These are phyloP conservation scores for Arenicola marina DNA, from an alignment of 2,888 invertebrate species.

Conservation along the genomic window DNA sequence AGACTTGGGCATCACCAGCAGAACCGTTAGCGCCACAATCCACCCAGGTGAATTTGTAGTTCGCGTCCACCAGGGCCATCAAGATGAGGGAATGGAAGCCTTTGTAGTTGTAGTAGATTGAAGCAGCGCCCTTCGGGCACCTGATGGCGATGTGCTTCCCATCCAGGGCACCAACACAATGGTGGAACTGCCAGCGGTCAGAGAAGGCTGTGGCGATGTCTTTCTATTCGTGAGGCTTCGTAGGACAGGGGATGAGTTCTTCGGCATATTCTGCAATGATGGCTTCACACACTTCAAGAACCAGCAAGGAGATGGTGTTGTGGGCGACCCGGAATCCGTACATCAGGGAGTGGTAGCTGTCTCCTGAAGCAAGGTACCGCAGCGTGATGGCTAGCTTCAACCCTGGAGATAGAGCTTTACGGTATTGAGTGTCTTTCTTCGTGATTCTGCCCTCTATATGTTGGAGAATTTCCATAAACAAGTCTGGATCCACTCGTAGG, in stretches of 20 bases:
- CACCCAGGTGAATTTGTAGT: slow-evolving; percentile 19
- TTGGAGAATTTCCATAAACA: slow-evolving; percentile 5
- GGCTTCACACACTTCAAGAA: slow-evolving; percentile 15
- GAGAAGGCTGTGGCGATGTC: slow-evolving; percentile 13
- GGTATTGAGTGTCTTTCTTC: slow-evolving; percentile 1
- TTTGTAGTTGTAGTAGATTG: slow-evolving; percentile 9
- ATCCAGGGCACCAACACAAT: slow-evolving; percentile 18
- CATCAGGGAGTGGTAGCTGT: slow-evolving; percentile 12
- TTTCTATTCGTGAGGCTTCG: slow-evolving; percentile 11
- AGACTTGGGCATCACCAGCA: slow-evolving; percentile 31
- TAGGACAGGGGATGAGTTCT: slow-evolving; percentile 11
- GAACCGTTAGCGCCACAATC: slow-evolving; percentile 29
- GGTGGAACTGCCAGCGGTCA: slow-evolving; percentile 20
- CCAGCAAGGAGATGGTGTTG: slow-evolving; percentile 14
- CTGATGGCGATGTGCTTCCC: slow-evolving; percentile 19
- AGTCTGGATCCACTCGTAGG: slow-evolving; percentile 8
- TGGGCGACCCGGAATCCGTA: slow-evolving; percentile 20
- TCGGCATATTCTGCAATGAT: slow-evolving; percentile 15
- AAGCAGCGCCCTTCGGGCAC: background rate
- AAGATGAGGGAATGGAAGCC: slow-evolving; percentile 12
- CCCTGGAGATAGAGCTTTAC: slow-evolving; percentile 9
- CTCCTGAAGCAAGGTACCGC: slow-evolving; percentile 18
- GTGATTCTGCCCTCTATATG: background rate
- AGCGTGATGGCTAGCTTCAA: slow-evolving; percentile 22
- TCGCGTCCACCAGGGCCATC: slow-evolving; percentile 19